Evolutionary conservation across 2,888 invertebrate species (phyloP).

Genomic region (Orchestes rusci): DNA sequence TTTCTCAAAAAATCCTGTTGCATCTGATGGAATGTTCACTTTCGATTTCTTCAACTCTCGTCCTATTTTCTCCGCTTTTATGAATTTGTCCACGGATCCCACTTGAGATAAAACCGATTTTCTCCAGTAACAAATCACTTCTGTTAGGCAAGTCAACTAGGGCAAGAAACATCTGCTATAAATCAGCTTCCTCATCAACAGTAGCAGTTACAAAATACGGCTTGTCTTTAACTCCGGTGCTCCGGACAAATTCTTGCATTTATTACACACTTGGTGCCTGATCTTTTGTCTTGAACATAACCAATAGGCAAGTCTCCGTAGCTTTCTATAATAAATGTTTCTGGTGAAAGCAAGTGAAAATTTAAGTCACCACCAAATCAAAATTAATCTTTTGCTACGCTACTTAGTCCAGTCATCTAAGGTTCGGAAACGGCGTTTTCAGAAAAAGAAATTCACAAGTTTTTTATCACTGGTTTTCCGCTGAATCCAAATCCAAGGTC

Average conservation of each 20-base stretch:
- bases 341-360: too few relatives aligned
- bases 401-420: too few relatives aligned
- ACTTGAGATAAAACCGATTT: background rate
- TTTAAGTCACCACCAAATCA: too few relatives aligned
- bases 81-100: background rate
- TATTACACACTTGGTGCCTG: background rate
- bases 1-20: too few relatives aligned
- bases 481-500: too few relatives aligned
- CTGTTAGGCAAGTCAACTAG: background rate
- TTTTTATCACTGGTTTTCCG: too few relatives aligned
- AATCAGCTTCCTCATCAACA: conserved; percentile 1
- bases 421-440: too few relatives aligned
- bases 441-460: too few relatives aligned
- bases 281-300: conserved; percentile 1
- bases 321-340: too few relatives aligned
- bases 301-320: conserved; percentile 3
- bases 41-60: background rate
- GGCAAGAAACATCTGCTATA: background rate
- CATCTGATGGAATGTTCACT: too few relatives aligned
- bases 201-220: background rate
- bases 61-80: background rate
- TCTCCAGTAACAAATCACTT: background rate
- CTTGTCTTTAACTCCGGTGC: background rate
- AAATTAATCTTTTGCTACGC: too few relatives aligned
- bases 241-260: conserved; percentile 7